Base-by-base conservation (phyloP, 2,888 invertebrate species). In the Plutella xylostella region DNA sequence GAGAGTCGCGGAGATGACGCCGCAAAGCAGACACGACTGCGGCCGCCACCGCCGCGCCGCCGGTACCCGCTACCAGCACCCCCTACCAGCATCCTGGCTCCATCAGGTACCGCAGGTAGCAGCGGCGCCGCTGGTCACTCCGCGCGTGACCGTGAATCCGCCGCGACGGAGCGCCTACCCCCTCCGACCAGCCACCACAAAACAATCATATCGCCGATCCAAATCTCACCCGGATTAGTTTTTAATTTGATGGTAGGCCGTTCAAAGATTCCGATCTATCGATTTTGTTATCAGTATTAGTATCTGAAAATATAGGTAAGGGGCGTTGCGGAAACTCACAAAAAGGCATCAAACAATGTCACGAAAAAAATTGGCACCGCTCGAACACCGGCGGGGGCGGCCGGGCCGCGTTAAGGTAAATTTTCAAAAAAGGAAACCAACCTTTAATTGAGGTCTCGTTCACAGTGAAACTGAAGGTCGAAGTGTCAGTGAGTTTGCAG, bases 371-470 rank as follows among this genome's bases (percentile, higher is more conserved):
- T 14, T 15, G 34, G 15, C 15, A 34, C 17, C 4, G 34, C n/a
- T 12, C 28, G 14, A 33, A n/a, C 15, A 33, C 33, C 14, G 33
- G 15, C 12, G 41, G n/a, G 6, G 3, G 11, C n/a, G 28, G 28
- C 11, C 28, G 28, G 28, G 28, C n/a, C 28, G 28, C 28, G 3
- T 28, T 19, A 21, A 39, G 4, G 17, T 35, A 12, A n/a, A n/a
- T n/a, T n/a, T n/a, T 21, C 21, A 39, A 21, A 39, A 42, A 55
- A 55, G 58, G 59, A 42, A 41, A 61, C 79, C 63, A 66, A 80
- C 82, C 78, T 73, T 72, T 66, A 78, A 76, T 73, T 71, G 75
- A 74, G 61, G 74, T 77, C 76, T 78, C 75, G 76, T 75, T 79
- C 79, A 65, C 67, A 31, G 19, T 68, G 72, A 70, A 68, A 70